Evolutionary conservation across 2,113 vertebrate species (phyloP).

Genomic region (Platanista minor): DNA sequence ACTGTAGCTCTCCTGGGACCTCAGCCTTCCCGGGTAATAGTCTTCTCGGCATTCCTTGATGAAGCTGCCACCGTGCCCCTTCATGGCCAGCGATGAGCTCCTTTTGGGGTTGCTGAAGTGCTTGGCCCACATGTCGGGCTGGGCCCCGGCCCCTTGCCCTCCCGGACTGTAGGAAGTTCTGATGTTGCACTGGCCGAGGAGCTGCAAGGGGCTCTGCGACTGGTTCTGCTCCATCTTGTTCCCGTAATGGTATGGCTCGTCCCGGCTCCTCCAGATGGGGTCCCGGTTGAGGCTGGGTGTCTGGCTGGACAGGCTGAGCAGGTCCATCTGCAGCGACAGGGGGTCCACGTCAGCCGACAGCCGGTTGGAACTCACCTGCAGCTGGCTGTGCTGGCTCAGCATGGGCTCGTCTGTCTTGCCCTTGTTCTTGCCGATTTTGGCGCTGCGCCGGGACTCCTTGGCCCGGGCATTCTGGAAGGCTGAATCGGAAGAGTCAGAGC

Average conservation of each 20-base stretch:
- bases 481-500: conserved; percentile 95
- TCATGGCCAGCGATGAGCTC: conserved; percentile 89
- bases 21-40: conserved; percentile 89
- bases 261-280: conserved; percentile 91
- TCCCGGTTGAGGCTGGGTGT: conserved; percentile 94
- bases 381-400: conserved; percentile 78
- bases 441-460: conserved; percentile 93
- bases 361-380: conserved; percentile 84
- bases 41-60: conserved; percentile 88
- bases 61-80: conserved; percentile 90
- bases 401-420: conserved; percentile 82
- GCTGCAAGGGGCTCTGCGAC: conserved; percentile 90
- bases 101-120: conserved; percentile 89
- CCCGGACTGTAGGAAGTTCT: conserved; percentile 88
- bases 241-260: conserved; percentile 87
- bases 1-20: conserved; percentile 91
- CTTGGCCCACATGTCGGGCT: conserved; percentile 86
- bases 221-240: conserved; percentile 84
- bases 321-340: conserved; percentile 96
- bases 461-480: conserved; percentile 96
- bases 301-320: conserved; percentile 97
- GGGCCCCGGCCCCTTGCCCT: conserved; percentile 81
- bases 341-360: conserved; percentile 94
- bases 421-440: conserved; percentile 90
- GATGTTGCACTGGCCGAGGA: conserved; percentile 95